These are phyloP conservation scores for Petrocephalus zakoni DNA, from an alignment of 2,113 vertebrate species.

Conservation along the genomic window DNA sequence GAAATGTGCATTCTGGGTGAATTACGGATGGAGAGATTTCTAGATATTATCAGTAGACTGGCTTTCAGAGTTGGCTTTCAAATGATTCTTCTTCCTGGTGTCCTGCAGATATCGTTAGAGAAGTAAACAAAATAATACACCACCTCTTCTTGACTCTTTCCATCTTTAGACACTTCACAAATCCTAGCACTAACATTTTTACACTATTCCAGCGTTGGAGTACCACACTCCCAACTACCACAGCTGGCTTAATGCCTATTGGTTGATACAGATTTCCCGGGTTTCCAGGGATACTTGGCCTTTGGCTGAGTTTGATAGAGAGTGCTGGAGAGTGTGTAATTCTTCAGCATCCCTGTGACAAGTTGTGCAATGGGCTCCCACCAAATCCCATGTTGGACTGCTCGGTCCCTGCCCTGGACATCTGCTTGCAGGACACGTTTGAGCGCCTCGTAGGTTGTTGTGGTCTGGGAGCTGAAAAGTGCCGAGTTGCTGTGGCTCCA, in stretches of 20 bases:
- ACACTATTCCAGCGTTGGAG: neutral
- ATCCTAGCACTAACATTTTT: neutral
- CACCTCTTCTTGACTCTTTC: neutral
- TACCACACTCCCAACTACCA: neutral
- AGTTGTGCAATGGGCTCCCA: conserved; percentile 18
- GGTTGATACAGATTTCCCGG: neutral
- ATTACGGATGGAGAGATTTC: neutral
- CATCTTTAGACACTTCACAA: neutral
- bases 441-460: neutral
- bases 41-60: no score
- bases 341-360: conserved; percentile 27
- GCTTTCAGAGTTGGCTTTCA: no score
- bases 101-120: neutral
- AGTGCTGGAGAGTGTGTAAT: conserved; percentile 27
- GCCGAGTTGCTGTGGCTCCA: neutral
- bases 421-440: neutral
- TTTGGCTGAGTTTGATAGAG: neutral
- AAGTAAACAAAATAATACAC: neutral
- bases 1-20: neutral
- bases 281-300: neutral
- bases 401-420: neutral
- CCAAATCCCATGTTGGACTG: conserved; percentile 29
- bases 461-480: neutral
- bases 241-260: neutral
- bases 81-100: neutral